Conservation (phyloP, 2,113 vertebrate genomes). For the Phyllostomus discolor region DNA sequence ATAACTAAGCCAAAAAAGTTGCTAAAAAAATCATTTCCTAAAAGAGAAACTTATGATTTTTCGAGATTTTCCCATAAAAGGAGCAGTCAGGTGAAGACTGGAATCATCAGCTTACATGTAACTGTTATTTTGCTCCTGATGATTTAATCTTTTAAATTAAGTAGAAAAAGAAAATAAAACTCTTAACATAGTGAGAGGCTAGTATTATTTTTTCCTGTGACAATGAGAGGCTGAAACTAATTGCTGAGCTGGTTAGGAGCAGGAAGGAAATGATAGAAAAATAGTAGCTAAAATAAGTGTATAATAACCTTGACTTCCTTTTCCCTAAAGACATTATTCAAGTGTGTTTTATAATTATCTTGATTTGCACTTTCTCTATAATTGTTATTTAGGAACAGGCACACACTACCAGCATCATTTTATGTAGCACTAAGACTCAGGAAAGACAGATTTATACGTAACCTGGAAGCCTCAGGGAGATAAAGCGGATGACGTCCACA, state of each 20-base stretch:
- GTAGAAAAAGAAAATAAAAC: background rate
- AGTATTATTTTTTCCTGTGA: background rate
- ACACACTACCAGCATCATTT: background rate
- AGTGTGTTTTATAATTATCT: slow-evolving; percentile 36
- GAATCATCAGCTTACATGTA: background rate
- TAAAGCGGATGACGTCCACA: background rate
- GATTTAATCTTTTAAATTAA: background rate
- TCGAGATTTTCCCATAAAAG: background rate
- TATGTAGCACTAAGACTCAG: background rate
- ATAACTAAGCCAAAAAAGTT: background rate
- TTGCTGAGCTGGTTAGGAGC: background rate
- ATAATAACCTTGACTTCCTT: background rate
- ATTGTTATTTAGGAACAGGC: background rate
- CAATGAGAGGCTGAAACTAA: background rate
- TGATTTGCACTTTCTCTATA: slow-evolving; percentile 33
- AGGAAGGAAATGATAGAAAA: background rate
- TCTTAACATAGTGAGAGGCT: background rate
- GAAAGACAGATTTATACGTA: background rate
- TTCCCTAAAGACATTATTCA: background rate
- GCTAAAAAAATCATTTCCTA: background rate
- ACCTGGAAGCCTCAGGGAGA: background rate
- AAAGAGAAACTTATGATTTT: background rate
- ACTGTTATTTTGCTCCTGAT: background rate
- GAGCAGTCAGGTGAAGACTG: background rate
- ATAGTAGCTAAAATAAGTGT: slow-evolving; percentile 15